Evolutionary conservation across 2,888 invertebrate genomes (phyloP), one percentile per base, ranked within the genome.

Genomic region (Dryobota labecula): DNA sequence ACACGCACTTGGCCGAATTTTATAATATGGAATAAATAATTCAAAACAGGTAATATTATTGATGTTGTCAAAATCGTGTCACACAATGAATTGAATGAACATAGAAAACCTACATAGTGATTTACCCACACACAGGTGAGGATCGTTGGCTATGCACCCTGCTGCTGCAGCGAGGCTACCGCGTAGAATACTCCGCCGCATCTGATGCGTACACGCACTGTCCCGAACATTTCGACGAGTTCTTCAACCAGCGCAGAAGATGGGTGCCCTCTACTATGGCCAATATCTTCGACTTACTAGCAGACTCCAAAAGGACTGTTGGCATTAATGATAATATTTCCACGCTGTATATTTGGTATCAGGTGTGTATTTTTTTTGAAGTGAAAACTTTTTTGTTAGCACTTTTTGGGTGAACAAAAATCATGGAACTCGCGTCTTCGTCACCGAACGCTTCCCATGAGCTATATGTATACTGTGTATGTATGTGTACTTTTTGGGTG

Each of bases 181-280:
- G 98, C 33, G 98, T 99, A 1, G 99, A 99, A 90, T 99, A 99
- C 93, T 98, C 98, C 0, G 99, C 99, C 0, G 99, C 99, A 0
- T 98, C 99, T 0, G 99, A 99, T 90, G 98, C 99, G 0, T 98
- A 98, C 93, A 99, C 99, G 0, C 99, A 99, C 91, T 98, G 99
- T 41, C 99, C 99, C 0, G 99, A 99, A 94, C 97, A 93, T 18
- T 99, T 99, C 92, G 97, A 97, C 82, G 99, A 99, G 92, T 99
- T 99, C 94, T 99, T 97, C 94, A 98, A 99, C 93, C 99, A 99
- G 92, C 97, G 99, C 20, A 97, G 99, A 20, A 97, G 99, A 51
- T 99, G 99, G 99, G 98, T 99, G 76, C 99, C 99, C 1, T 99
- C 99, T 2, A 99, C 99, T 0, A 98, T 99, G 92, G 99, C 99